A percentile compares a stretch with the other conserved stretches of the same genome.
These are phyloP conservation scores for Pyrrhosoma nymphula DNA, from an alignment of 2,888 invertebrate genomes.

Conservation along the genomic window DNA sequence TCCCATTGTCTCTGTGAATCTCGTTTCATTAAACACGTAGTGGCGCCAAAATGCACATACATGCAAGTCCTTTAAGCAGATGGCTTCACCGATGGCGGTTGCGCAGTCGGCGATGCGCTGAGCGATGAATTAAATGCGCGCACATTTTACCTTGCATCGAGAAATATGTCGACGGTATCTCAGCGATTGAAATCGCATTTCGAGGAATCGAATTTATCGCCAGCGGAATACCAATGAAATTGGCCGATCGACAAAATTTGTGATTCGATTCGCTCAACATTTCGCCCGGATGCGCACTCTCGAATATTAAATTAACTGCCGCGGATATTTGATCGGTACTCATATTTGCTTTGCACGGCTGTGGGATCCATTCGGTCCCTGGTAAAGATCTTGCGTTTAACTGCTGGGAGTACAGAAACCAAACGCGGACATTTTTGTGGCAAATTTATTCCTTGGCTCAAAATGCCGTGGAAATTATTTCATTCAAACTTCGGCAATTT, in stretches of 20 bases:
- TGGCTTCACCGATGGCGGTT: not conserved
- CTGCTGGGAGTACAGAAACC: too few species aligned
- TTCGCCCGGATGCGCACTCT: not conserved
- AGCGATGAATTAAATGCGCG: not conserved
- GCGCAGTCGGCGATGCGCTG: not conserved
- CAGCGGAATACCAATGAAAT: not conserved
- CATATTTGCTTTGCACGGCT: not conserved
- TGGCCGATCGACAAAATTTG: not conserved
- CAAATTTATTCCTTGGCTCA: too few species aligned
- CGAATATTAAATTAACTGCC: not conserved
- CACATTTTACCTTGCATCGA: not conserved
- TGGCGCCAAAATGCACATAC: too few species aligned
- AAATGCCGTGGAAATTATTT: too few species aligned
- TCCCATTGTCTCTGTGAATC: too few species aligned
- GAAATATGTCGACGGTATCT: not conserved
- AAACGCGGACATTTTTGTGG: too few species aligned
- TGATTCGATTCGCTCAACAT: not conserved
- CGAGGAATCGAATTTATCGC: not conserved
- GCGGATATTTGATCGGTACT: not conserved
- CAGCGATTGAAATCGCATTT: not conserved
- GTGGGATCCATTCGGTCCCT: not conserved
- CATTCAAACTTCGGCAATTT: too few species aligned
- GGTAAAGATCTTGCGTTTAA: not conserved
- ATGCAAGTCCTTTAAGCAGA: too few species aligned
- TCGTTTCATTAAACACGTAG: too few species aligned